Evolutionary conservation across 2,888 invertebrate genomes (phyloP), one percentile per base, ranked within the genome.

Genomic region (Eledona agricola): DNA sequence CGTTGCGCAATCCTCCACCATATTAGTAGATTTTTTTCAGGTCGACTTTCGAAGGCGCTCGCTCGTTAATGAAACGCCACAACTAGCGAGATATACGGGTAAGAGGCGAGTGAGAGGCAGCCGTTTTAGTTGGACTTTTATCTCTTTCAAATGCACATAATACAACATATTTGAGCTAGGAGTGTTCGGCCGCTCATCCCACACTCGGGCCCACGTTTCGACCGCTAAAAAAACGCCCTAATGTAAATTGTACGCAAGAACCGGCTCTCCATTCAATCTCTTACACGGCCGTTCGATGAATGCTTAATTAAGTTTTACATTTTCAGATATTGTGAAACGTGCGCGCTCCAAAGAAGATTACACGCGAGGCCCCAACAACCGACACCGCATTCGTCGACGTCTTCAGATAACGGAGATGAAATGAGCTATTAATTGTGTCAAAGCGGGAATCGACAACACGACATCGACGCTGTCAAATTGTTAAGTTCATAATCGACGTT

Each of bases 111-210:
- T 37, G 35, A 37, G 38, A 38, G 49, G 38, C 6, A 13, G 35
- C 3, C 29, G 22, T 38, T 49, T 49, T 49, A 38, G 49, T 28
- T 49, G 32, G 22, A 38, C 31, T 64, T 60, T 63, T 61, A 64
- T 62, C 61, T 55, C 57, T 55, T 64, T 62, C 57, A 63, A 65
- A 67, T 64, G 65, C 66, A 65, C 62, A 62, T 56, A 60, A 58
- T 51, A 62, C 63, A 61, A 60, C 63, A 68, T 68, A 67, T 67
- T 68, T 65, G 65, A 67, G 64, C 64, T 67, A 66, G 68, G 68
- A 65, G 68, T 68, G 68, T 63, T 62, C 51, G 55, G 60, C 60
- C 59, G 58, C 42, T 45, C 65, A 57, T 61, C 68, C 68, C 66
- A 68, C 68, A 59, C 68, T 42, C 42, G 42, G 59, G 59, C 66